phyloP scores from a whole-genome alignment of 2,888 invertebrate genomes.

The Troilus luridus region DNA sequence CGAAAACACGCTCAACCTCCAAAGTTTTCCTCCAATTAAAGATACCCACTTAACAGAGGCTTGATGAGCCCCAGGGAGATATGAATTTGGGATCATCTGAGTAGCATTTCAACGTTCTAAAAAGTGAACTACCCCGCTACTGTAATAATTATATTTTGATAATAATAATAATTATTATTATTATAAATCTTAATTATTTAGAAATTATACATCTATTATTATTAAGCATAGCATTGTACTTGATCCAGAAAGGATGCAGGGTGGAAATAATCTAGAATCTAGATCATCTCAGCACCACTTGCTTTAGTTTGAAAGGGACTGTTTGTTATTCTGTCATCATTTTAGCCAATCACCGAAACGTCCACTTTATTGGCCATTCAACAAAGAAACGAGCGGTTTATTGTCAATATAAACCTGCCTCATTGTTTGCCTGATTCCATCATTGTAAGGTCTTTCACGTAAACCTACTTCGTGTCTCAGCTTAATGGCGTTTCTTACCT shows the following conservation, averaged over 20 bases:
- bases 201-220: too few relatives aligned
- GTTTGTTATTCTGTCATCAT: neutral
- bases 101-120: too few relatives aligned
- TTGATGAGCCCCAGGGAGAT: too few relatives aligned
- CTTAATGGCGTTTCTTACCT: slow-evolving; percentile 6
- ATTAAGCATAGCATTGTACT: too few relatives aligned
- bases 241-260: neutral
- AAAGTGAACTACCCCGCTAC: too few relatives aligned
- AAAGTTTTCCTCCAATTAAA: too few relatives aligned
- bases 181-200: too few relatives aligned
- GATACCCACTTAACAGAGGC: too few relatives aligned
- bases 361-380: slow-evolving; percentile 4
- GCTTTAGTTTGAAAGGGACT: neutral
- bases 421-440: slow-evolving; percentile 3
- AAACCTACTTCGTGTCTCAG: slow-evolving; percentile 9
- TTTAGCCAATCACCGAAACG: neutral
- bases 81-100: too few relatives aligned
- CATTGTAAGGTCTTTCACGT: slow-evolving; percentile 32
- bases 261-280: neutral
- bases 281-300: neutral
- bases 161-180: too few relatives aligned
- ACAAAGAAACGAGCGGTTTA: neutral
- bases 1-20: too few relatives aligned
- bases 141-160: too few relatives aligned
- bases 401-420: neutral